Evolutionary conservation across 2,888 invertebrate species (phyloP).

Genomic region (Cosmopolites sordidus): DNA sequence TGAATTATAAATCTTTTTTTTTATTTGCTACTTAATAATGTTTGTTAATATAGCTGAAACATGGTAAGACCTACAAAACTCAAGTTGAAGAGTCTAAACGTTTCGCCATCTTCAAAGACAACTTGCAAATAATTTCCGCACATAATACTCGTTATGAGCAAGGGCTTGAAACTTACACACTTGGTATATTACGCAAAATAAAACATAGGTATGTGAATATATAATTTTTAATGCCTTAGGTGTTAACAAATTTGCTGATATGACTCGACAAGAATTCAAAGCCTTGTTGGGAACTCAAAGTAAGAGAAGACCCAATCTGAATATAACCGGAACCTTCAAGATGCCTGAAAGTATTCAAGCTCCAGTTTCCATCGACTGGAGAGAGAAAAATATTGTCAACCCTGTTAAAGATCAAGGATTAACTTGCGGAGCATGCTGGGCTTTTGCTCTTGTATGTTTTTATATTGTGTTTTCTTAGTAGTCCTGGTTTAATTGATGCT

Average conservation of each 20-base stretch:
- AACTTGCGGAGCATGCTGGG: slow-evolving; percentile 33
- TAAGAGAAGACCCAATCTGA: too few species aligned
- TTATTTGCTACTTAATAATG: too few species aligned
- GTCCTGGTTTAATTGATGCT: slow-evolving; percentile 30
- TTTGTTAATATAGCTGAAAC: neutral
- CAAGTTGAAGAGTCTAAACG: slow-evolving; percentile 17
- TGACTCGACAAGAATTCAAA: too few species aligned
- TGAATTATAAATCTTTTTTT: too few species aligned
- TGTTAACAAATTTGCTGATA: too few species aligned
- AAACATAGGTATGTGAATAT: too few species aligned
- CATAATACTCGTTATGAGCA: slow-evolving; percentile 19
- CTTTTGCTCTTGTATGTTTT: slow-evolving; percentile 28
- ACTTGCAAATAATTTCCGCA: slow-evolving; percentile 9
- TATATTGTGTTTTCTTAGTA: slow-evolving; percentile 19
- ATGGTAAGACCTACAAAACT: slow-evolving; percentile 8
- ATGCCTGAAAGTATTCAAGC: too few species aligned
- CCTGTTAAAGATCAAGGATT: slow-evolving; percentile 31
- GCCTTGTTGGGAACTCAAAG: too few species aligned
- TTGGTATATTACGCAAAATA: too few species aligned
- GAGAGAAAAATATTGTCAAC: slow-evolving; percentile 24
- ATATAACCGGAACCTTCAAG: too few species aligned
- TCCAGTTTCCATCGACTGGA: too few species aligned
- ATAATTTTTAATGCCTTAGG: too few species aligned
- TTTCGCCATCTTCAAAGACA: slow-evolving; percentile 15
- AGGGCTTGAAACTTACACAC: neutral